These are phyloP conservation scores for Pseudorhombus dupliciocellatus DNA, from an alignment of 2,113 vertebrate species.

Conservation along the genomic window DNA sequence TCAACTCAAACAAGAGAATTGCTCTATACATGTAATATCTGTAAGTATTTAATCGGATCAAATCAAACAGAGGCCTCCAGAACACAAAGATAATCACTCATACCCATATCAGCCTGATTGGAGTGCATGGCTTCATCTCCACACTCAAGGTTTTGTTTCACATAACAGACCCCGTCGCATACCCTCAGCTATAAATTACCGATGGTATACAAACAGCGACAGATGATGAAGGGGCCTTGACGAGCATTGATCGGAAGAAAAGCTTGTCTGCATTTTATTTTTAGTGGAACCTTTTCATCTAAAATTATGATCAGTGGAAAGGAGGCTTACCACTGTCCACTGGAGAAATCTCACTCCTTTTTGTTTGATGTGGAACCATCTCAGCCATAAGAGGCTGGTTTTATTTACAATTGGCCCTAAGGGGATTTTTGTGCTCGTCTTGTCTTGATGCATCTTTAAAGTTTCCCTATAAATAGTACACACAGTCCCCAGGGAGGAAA, in stretches of 20 bases:
- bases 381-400: constrained; percentile 58
- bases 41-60: not conserved
- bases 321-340: constrained; percentile 67
- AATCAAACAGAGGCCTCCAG: too few relatives aligned
- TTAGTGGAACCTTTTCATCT: constrained; percentile 69
- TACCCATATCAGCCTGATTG: not conserved
- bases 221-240: constrained; percentile 39
- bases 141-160: not conserved
- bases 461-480: constrained; percentile 66
- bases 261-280: constrained; percentile 60
- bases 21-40: too few relatives aligned
- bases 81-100: not conserved
- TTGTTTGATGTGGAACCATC: constrained; percentile 67
- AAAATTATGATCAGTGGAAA: constrained; percentile 69
- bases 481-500: constrained; percentile 35
- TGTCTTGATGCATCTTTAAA: constrained; percentile 59
- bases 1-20: too few relatives aligned
- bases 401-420: constrained; percentile 72
- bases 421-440: constrained; percentile 61
- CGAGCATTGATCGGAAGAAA: constrained; percentile 44
- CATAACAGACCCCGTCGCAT: not conserved
- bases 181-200: constrained; percentile 43
- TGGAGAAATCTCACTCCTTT: constrained; percentile 62
- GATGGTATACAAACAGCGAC: constrained; percentile 42
- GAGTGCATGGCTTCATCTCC: not conserved